Conservation (phyloP, 35 echinoderm and acorn worm species). For the Stichopus chloronotus region DNA sequence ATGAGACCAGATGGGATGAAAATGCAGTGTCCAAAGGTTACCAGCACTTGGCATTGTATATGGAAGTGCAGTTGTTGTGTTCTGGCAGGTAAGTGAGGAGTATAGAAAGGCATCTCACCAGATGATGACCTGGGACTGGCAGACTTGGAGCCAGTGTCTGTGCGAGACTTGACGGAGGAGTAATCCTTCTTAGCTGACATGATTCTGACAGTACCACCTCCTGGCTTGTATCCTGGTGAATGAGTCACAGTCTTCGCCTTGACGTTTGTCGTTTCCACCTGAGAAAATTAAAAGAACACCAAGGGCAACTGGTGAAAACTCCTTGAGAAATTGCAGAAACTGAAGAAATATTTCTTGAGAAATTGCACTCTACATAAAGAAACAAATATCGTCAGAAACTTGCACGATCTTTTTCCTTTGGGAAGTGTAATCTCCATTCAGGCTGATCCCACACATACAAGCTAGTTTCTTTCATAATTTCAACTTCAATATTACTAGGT, state of each 20-base stretch:
- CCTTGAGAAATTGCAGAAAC: not conserved
- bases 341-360: too few species aligned
- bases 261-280: constrained; percentile 9
- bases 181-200: constrained; percentile 33
- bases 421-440: too few species aligned
- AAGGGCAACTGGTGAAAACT: not conserved
- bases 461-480: too few species aligned
- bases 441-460: too few species aligned
- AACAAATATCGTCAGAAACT: too few species aligned
- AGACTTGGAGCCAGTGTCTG: constrained; percentile 30
- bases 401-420: too few species aligned
- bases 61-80: too few species aligned
- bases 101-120: not conserved
- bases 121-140: constrained; percentile 33
- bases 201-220: constrained; percentile 35
- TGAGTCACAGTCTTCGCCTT: constrained; percentile 50
- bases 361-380: too few species aligned
- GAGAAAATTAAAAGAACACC: not conserved
- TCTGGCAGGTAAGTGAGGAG: not conserved
- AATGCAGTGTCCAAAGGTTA: too few species aligned
- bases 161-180: constrained; percentile 41
- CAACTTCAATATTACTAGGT: too few species aligned
- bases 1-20: too few species aligned
- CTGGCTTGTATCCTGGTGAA: constrained; percentile 30
- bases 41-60: too few species aligned